Evolutionary conservation across 2,113 vertebrate genomes (phyloP).

Genomic region (Crypturellus undulatus): DNA sequence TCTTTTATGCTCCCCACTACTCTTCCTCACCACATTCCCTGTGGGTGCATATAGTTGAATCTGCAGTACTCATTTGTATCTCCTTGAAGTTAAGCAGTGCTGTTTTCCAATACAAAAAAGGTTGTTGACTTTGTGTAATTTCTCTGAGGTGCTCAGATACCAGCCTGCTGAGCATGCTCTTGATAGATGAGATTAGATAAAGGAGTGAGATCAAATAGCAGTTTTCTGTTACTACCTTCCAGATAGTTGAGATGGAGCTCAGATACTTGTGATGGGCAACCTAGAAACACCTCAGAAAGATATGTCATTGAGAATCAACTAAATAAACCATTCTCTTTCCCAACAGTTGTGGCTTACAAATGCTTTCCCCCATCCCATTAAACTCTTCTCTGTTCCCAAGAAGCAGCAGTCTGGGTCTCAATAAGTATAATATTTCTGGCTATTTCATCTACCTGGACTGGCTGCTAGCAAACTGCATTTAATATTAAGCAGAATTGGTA

Average conservation of each 20-base stretch:
- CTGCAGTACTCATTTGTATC: not conserved
- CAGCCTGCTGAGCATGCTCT: not conserved
- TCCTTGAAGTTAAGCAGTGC: conserved; percentile 10
- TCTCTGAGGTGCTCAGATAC: conserved; percentile 63
- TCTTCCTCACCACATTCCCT: not conserved
- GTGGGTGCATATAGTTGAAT: not conserved
- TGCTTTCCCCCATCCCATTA: not conserved
- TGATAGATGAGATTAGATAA: conserved; percentile 74
- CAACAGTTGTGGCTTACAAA: not conserved
- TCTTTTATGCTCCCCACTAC: not conserved
- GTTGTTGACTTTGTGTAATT: conserved; percentile 61
- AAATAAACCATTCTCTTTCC: conserved; percentile 59
- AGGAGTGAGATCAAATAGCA: conserved; percentile 68
- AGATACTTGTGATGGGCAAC: conserved; percentile 53
- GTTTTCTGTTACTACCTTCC: conserved; percentile 70
- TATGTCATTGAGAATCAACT: conserved; percentile 56
- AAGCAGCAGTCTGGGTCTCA: not conserved
- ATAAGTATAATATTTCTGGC: not conserved
- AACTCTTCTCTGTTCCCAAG: not conserved
- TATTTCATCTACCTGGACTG: not conserved
- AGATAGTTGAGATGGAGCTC: conserved; percentile 67
- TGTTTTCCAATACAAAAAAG: conserved; percentile 45
- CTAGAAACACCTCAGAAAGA: conserved; percentile 57
- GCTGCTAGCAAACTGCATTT: not conserved
- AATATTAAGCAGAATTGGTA: not conserved